phyloP scores from a whole-genome alignment of 2,888 invertebrate genomes.

The Heliconius ismenius region DNA sequence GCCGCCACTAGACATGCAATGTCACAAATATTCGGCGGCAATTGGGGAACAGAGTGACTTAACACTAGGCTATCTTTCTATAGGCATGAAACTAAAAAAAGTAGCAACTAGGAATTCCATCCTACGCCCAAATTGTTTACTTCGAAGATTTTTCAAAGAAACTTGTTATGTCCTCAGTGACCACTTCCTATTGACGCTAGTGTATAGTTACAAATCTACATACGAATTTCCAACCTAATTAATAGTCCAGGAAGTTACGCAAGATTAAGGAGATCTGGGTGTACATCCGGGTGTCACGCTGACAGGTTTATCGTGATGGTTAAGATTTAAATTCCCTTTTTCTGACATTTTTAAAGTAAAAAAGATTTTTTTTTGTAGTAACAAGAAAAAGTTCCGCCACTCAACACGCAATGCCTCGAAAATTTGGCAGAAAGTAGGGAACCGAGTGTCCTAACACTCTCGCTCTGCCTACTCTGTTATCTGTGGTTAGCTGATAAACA shows the following conservation, averaged over 20 bases:
- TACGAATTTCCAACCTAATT: not conserved
- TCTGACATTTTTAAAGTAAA: no score
- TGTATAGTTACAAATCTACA: not conserved
- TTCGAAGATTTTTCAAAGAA: not conserved
- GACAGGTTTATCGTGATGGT: not conserved
- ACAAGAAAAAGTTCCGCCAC: no score
- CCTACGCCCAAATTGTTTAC: not conserved
- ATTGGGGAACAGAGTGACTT: not conserved
- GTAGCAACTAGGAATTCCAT: not conserved
- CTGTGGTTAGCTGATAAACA: no score
- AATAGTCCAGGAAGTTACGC: slow-evolving; percentile 16
- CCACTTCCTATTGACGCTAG: not conserved
- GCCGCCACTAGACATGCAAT: not conserved
- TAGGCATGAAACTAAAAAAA: not conserved
- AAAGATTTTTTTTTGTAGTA: no score
- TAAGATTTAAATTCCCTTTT: not conserved
- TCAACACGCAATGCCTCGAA: no score
- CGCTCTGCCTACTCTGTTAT: no score
- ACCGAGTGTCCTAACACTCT: no score
- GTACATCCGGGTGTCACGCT: slow-evolving; percentile 1
- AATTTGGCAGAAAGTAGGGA: no score
- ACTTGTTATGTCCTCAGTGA: not conserved
- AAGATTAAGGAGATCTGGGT: not conserved
- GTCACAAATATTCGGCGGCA: not conserved
- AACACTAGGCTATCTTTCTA: not conserved